Evolutionary conservation across 2,797 vertebrate genomes (phyloP).

Genomic region (Macropus fuliginosus): DNA sequence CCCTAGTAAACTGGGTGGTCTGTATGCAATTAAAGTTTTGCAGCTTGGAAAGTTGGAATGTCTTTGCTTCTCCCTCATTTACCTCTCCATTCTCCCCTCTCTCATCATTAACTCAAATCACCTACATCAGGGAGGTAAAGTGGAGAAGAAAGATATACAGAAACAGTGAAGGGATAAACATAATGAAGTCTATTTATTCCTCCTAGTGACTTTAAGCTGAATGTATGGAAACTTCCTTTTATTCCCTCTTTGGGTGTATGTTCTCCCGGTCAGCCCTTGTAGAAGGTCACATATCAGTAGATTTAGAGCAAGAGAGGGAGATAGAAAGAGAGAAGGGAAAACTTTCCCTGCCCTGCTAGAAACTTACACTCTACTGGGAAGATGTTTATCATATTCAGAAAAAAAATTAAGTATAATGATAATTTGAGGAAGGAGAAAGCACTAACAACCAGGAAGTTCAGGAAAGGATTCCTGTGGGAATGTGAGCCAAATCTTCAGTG

Average conservation of each 20-base stretch:
- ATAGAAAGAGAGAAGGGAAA: not conserved
- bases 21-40: not conserved
- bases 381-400: not conserved
- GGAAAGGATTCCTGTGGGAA: not conserved
- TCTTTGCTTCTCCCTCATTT: conserved; percentile 28
- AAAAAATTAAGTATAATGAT: not conserved
- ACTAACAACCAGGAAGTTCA: not conserved
- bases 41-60: not conserved
- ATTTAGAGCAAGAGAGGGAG: not conserved
- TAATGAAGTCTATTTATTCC: not conserved
- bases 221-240: not conserved
- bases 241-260: not conserved
- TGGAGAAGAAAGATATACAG: not conserved
- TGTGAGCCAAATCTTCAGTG: not conserved
- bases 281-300: not conserved
- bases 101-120: not conserved
- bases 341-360: not conserved
- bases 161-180: not conserved
- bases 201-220: not conserved
- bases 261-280: not conserved
- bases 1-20: not conserved
- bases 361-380: not conserved
- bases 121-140: not conserved
- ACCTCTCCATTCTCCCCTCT: not conserved
- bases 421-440: not conserved